phyloP scores from a whole-genome alignment of 2,888 invertebrate genomes.

The Alviniconcha strummeri region DNA sequence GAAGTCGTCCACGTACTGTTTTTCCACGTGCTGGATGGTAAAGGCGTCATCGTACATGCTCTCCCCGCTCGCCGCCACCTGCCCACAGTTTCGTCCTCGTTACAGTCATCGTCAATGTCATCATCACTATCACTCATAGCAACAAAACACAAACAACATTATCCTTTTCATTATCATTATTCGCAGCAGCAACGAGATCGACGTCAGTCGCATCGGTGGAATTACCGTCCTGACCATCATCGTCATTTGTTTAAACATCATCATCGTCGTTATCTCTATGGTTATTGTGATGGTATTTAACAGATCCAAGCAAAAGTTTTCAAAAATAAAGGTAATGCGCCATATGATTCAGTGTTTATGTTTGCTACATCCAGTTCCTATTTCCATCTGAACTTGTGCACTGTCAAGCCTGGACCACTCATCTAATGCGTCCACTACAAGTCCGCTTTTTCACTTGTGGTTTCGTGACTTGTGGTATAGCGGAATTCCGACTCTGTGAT shows the following conservation, averaged over 20 bases:
- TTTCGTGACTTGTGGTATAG: no score
- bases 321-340: no score
- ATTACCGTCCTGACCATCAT: background rate
- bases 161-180: background rate
- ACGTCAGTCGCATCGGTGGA: background rate
- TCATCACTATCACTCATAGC: background rate
- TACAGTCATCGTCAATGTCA: background rate
- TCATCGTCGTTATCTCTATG: background rate
- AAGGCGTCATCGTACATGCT: conserved; percentile 71
- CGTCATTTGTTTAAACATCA: background rate
- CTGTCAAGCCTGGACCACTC: no score
- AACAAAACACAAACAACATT: background rate
- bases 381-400: no score
- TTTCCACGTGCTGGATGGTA: conserved; percentile 72
- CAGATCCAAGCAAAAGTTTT: no score
- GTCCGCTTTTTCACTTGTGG: no score
- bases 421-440: no score
- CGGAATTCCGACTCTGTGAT: no score
- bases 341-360: no score
- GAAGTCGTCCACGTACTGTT: conserved; percentile 63
- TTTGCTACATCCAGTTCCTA: no score
- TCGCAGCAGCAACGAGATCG: background rate
- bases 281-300: background rate
- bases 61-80: conserved; percentile 67
- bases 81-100: background rate